Evolutionary conservation across 2,888 invertebrate species (phyloP), one percentile per base, ranked within the genome.

Genomic region (Bugulina stolonifera): DNA sequence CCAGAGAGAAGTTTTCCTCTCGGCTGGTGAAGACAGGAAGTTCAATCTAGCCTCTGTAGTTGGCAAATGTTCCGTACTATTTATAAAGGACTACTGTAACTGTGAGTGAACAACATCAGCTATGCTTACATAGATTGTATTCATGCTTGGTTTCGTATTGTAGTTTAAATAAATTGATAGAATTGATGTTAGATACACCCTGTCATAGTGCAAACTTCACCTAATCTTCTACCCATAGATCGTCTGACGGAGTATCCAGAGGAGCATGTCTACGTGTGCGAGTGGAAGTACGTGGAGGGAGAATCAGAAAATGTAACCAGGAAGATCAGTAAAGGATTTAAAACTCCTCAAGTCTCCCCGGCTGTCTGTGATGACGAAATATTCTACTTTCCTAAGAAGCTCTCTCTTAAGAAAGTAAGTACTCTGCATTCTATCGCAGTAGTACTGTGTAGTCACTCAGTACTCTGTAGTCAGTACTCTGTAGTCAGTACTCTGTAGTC

Each of bases 181-280:
- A n/a, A n/a, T n/a, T n/a, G n/a, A n/a, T n/a, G n/a, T n/a, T n/a
- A n/a, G n/a, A n/a, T n/a, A n/a, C n/a, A n/a, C n/a, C n/a, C n/a
- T n/a, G n/a, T n/a, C n/a, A n/a, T n/a, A n/a, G n/a, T n/a, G n/a
- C n/a, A n/a, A n/a, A n/a, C n/a, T n/a, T n/a, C n/a, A n/a, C n/a
- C n/a, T 74, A 79, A 23, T n/a, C n/a, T n/a, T n/a, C n/a, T n/a
- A n/a, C n/a, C n/a, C n/a, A n/a, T 81, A 93, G 93, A 90, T 84
- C 91, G 98, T 22, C 92, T 93, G 69, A 98, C 97, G 0, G 98
- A 98, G 87, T 90, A 97, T 75, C 87, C 90, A 0, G 98, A 99
- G 85, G 89, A 89, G 73, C 96, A 98, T 84, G 89, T 97, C 0
- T 98, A 89, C 82, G 90, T 99, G 69, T 96, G 95, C 83, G 94